Evolutionary conservation across 2,113 vertebrate genomes (phyloP), one percentile per base, ranked within the genome.

Genomic region (Potamarius usumacintae): DNA sequence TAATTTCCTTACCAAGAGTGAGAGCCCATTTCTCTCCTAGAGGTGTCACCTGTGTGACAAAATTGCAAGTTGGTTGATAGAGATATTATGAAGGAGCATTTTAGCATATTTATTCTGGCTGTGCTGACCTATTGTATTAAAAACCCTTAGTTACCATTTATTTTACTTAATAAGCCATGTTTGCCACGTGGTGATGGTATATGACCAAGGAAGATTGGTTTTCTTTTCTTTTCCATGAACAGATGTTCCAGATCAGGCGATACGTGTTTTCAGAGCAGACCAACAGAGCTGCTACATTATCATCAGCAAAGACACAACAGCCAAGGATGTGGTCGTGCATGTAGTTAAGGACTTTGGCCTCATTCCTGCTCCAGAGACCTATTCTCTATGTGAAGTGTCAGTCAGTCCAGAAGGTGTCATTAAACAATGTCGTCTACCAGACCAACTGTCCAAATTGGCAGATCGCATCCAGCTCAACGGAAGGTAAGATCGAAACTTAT

Each of bases 281-380:
- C 98, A 99, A 91, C 98, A 99, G 92, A 99, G 98, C 84, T 99
- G 97, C 92, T 99, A 99, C 93, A 97, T 99, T 90, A 98, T 99
- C 92, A 98, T 99, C 94, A 98, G 97, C 92, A 98, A 98, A 91
- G 97, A 99, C 93, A 97, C 97, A 2, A 99, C 97, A 7, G 98
- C 98, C n/a, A 98, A 97, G 90, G 98, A 99, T 90, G 98, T 99
- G 4, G 98, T 99, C 71, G 94, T 94, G 9, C 97, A 98, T 1
- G 96, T 96, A 0, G 95, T 98, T 10, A 96, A 97, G 0, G 98
- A 99, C 71, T 99, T 99, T 83, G 96, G 96, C 90, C 91, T 99
- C 89, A 91, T 94, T 0, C 96, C 96, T 1, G 87, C 96, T 0
- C 90, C 97, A 0, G 97, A 99, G 52, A 97, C 94, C 7, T 98